Conservation (phyloP, 1,140 invertebrate genomes). For the Pseudomyrmex cubaensis region DNA sequence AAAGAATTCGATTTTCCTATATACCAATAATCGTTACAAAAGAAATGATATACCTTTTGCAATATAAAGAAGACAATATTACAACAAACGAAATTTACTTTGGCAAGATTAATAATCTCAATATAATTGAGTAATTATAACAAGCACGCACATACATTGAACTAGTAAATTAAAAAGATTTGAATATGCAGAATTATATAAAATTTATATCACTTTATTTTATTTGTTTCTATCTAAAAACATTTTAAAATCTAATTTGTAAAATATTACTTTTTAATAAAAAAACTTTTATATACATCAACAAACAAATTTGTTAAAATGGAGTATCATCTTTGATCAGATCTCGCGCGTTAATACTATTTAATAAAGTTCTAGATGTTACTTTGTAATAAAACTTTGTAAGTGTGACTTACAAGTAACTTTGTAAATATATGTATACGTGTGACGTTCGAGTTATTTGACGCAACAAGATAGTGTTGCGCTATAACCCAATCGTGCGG, state of each 20-base stretch:
- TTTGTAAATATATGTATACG: background rate
- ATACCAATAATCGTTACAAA: slow-evolving; percentile 15
- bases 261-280: background rate
- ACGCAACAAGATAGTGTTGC: slow-evolving; percentile 20
- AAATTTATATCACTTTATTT: too few relatives aligned
- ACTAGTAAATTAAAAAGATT: too few relatives aligned
- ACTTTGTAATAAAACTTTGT: background rate
- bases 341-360: too few relatives aligned
- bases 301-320: too few relatives aligned
- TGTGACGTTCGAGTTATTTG: slow-evolving; percentile 5
- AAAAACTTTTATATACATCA: background rate
- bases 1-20: background rate
- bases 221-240: too few relatives aligned
- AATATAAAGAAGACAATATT: background rate
- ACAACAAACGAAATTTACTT: background rate
- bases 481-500: slow-evolving; percentile 6
- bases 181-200: too few relatives aligned
- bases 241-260: background rate
- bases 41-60: background rate
- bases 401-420: background rate
- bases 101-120: too few relatives aligned
- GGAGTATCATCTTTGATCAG: too few relatives aligned
- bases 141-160: too few relatives aligned
- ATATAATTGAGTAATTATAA: too few relatives aligned
- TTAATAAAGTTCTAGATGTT: too few relatives aligned